phyloP scores from a whole-genome alignment of 2,888 invertebrate genomes.

The Athalia rosae region DNA sequence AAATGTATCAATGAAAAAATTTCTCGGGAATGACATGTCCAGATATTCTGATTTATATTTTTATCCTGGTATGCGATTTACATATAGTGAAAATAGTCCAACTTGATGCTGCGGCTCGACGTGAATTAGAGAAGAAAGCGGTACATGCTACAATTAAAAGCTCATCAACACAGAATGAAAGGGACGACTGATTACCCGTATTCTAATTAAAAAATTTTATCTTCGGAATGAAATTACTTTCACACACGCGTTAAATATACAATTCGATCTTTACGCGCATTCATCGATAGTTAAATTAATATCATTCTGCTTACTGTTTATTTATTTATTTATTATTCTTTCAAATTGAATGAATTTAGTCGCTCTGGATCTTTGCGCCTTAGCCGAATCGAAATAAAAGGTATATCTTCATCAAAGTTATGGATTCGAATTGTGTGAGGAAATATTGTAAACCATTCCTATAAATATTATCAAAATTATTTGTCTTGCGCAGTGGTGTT shows the following conservation, averaged over 20 bases:
- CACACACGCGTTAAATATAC: constrained; percentile 1
- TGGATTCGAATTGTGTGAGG: constrained; percentile 5
- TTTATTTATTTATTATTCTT: constrained; percentile 27
- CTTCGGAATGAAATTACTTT: not conserved
- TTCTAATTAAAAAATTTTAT: no score
- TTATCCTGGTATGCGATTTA: no score
- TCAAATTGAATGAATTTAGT: constrained; percentile 9
- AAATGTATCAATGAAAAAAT: constrained; percentile 17
- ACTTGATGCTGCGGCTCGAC: no score
- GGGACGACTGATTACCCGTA: no score
- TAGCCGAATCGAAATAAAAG: not conserved
- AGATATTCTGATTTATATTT: no score
- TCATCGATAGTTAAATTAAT: constrained; percentile 14
- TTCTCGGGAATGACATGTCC: not conserved
- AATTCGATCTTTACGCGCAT: not conserved
- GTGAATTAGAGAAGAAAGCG: no score
- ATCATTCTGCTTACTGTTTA: constrained; percentile 34
- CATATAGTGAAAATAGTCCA: no score
- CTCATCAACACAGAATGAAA: no score
- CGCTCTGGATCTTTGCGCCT: not conserved
- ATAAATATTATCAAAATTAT: constrained; percentile 14
- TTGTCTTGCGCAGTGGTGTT: constrained; percentile 28
- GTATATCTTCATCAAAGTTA: constrained; percentile 1
- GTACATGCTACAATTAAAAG: no score
- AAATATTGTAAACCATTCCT: constrained; percentile 34